These are phyloP conservation scores for Podarcis siculus DNA, from an alignment of 2,797 vertebrate species.

Conservation along the genomic window DNA sequence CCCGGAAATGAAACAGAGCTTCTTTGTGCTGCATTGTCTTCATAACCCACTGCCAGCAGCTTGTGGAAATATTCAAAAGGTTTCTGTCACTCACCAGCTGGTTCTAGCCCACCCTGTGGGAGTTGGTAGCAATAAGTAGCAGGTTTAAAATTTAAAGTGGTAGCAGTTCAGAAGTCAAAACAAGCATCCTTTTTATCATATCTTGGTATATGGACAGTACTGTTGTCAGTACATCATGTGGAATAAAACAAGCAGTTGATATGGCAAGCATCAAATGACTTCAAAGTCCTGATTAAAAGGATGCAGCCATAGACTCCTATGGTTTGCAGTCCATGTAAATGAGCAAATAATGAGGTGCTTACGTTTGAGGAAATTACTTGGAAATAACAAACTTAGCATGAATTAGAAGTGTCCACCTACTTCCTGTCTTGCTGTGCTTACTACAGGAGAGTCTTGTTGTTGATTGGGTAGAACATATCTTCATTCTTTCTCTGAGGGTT, in stretches of 20 bases:
- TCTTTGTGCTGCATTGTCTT: background rate
- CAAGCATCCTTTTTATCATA: background rate
- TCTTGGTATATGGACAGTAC: background rate
- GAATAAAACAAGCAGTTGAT: background rate
- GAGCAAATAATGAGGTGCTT: background rate
- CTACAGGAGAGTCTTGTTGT: background rate
- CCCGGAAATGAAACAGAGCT: background rate
- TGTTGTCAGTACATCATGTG: background rate
- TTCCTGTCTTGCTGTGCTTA: background rate
- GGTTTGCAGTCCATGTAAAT: background rate
- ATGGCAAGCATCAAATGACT: background rate
- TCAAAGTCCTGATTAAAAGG: background rate
- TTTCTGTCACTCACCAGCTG: background rate
- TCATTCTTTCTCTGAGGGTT: background rate
- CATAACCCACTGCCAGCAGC: background rate
- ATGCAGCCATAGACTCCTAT: background rate
- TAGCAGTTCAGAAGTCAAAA: background rate
- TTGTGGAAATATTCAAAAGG: background rate
- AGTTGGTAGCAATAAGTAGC: background rate
- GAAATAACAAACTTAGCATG: background rate
- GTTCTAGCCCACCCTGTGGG: background rate
- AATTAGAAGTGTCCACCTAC: background rate
- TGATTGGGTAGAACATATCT: background rate
- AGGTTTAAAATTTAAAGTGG: constrained; percentile 11
- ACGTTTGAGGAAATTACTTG: background rate